Evolutionary conservation across 2,888 invertebrate genomes (phyloP).

Genomic region (Cosmorhoe ocellata): DNA sequence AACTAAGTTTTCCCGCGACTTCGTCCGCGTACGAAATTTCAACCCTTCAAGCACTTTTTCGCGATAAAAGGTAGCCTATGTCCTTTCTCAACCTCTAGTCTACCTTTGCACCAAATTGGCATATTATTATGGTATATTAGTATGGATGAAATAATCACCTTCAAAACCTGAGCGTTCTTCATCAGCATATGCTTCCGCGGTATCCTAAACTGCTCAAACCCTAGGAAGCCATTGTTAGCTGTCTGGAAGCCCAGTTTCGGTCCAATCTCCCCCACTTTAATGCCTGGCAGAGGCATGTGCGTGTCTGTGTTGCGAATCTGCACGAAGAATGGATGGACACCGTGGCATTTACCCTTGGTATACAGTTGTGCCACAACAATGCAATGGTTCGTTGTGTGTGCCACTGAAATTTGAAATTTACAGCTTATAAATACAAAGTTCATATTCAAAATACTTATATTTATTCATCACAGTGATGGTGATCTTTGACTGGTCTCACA

Average conservation of each 20-base stretch:
- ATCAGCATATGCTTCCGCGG: slow-evolving; percentile 94
- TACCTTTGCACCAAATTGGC: too few relatives aligned
- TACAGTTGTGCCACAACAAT: slow-evolving; percentile 94
- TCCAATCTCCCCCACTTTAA: slow-evolving; percentile 96
- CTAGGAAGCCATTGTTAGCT: slow-evolving; percentile 95
- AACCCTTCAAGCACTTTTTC: too few relatives aligned
- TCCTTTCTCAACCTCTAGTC: too few relatives aligned
- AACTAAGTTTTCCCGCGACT: too few relatives aligned
- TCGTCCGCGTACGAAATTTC: too few relatives aligned
- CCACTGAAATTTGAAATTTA: slow-evolving; percentile 84
- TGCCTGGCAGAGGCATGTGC: slow-evolving; percentile 91
- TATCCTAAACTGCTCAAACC: slow-evolving; percentile 91
- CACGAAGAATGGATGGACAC: slow-evolving; percentile 95
- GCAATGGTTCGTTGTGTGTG: slow-evolving; percentile 94
- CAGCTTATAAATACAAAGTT: too few relatives aligned
- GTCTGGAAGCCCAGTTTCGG: slow-evolving; percentile 94
- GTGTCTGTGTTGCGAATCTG: slow-evolving; percentile 93
- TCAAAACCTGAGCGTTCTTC: slow-evolving; percentile 92
- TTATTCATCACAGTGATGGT: too few relatives aligned
- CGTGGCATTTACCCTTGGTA: slow-evolving; percentile 89
- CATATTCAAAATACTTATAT: too few relatives aligned
- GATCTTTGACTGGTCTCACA: too few relatives aligned
- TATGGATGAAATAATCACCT: slow-evolving; percentile 49
- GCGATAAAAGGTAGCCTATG: too few relatives aligned
- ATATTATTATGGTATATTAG: too few relatives aligned